Base-by-base conservation (phyloP, 2,113 vertebrate species). In the Coryphaenoides rupestris region DNA sequence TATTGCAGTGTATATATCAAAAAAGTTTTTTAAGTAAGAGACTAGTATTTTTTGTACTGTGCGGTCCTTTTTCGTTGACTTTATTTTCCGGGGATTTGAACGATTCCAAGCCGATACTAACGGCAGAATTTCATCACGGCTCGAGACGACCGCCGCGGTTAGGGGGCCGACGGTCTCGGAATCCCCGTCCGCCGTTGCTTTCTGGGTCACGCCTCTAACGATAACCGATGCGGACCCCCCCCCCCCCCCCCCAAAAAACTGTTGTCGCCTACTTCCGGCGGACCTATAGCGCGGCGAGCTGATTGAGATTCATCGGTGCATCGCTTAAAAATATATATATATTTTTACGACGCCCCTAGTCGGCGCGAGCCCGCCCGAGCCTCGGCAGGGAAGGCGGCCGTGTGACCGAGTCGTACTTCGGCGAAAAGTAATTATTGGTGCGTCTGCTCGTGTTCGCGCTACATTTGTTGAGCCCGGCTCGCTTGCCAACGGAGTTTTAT, bases 321-420 rank as follows among this genome's bases (percentile, higher is more conserved):
- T 87, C 77, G 85, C 88, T 70, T 74, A 68, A 66, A 88, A 81
- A 86, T 85, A 81, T 78, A 85, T 85, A 70, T 68, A 79, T 74
- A 63, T 66, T 79, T 86, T 83, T 76, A 65, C 75, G 84, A 81
- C 74, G 75, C 61, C 56, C 66, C 66, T 55, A 58, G 68, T 76
- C 63, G 23, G 68, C 74, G 77, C 64, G 9, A 5, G 47, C 47
- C 69, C 62, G 65, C 65, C 22, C 58, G 61, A 15, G 33, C 58
- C 60, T 77, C 68, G 3, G 67, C 63, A 49, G 66, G 21, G 64
- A 69, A 69, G 50, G 73, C 73, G 80, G 78, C 63, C 26, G 22
- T 69, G 57, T 17, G 33, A 40, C 40, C 40, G 15, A 16, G 1
- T 13, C 13, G 49, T 45, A 19, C 67, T 68, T 60, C 71, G n/a